These are phyloP conservation scores for Porites cylindrica DNA, from an alignment of 92 coral and sea anemone species.

Conservation along the genomic window DNA sequence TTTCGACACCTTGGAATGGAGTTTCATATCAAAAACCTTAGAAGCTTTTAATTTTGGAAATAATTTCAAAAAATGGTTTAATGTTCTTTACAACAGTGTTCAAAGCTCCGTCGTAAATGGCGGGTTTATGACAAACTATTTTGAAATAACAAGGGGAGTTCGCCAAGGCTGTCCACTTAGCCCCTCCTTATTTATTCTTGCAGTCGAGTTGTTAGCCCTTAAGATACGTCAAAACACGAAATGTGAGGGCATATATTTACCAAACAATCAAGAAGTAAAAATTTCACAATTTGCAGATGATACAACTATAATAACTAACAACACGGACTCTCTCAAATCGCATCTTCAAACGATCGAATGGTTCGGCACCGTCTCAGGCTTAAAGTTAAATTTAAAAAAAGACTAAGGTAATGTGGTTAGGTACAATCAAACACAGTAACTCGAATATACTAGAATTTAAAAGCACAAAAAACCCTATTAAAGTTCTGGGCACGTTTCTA, in stretches of 20 bases:
- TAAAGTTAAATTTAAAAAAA: slow-evolving; percentile 20
- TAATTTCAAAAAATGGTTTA: slow-evolving; percentile 18
- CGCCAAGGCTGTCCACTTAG: slow-evolving; percentile 16
- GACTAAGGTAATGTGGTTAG: slow-evolving; percentile 29
- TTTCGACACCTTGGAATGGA: slow-evolving; percentile 21
- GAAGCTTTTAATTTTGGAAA: not conserved
- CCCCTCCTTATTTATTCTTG: slow-evolving; percentile 12
- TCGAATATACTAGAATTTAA: slow-evolving; percentile 21
- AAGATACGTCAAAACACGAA: slow-evolving; percentile 12
- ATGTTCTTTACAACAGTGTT: not conserved
- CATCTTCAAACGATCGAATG: slow-evolving; percentile 1
- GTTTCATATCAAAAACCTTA: slow-evolving; percentile 10
- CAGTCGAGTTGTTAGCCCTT: slow-evolving; percentile 9
- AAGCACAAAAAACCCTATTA: not conserved
- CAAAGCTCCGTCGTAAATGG: slow-evolving; percentile 7
- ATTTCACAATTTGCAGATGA: slow-evolving; percentile 16
- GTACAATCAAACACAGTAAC: not conserved
- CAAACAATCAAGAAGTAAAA: not conserved
- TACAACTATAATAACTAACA: slow-evolving; percentile 6
- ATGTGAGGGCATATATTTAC: not conserved
- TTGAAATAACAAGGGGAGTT: slow-evolving; percentile 5
- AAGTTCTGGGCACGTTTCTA: slow-evolving; percentile 18
- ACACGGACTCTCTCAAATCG: not conserved
- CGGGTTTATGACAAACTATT: slow-evolving; percentile 17
- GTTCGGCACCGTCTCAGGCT: slow-evolving; percentile 9